Evolutionary conservation across 2,113 vertebrate genomes (phyloP).

Genomic region (Cichladusa arquata): DNA sequence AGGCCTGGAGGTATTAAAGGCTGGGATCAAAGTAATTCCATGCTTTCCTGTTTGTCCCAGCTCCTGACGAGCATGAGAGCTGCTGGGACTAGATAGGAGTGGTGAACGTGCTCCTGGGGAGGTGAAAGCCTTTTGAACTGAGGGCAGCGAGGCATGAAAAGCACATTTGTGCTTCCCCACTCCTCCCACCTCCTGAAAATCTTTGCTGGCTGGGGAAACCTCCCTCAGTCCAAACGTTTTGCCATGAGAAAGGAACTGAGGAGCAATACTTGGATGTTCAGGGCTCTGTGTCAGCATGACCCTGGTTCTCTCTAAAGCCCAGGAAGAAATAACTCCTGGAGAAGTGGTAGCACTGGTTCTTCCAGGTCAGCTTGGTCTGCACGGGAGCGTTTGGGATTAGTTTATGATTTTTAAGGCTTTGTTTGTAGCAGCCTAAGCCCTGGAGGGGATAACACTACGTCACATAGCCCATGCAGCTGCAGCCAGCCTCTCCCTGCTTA

Average conservation of each 20-base stretch:
- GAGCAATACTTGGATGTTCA: background rate
- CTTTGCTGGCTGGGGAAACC: background rate
- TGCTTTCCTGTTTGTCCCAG: constrained; percentile 55
- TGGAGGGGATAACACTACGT: background rate
- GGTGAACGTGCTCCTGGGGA: background rate
- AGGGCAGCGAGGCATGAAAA: background rate
- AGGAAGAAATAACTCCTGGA: background rate
- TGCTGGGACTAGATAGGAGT: constrained; percentile 2
- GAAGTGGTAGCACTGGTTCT: background rate
- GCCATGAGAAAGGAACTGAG: background rate
- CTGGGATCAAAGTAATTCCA: background rate
- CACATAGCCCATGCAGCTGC: background rate
- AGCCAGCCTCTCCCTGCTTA: background rate
- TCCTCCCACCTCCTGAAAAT: background rate
- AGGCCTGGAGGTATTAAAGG: background rate
- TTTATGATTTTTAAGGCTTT: background rate
- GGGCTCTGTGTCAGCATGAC: background rate
- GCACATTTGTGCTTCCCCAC: background rate
- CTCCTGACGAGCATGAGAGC: background rate
- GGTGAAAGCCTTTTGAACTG: constrained; percentile 34
- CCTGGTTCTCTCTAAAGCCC: background rate
- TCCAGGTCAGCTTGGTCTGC: rapidly evolving
- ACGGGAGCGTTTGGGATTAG: rapidly evolving
- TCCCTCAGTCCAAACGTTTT: background rate
- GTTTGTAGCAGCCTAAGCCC: background rate